Evolutionary conservation across 2,113 vertebrate species (phyloP), one percentile per base, ranked within the genome.

Genomic region (Siniperca knerii): DNA sequence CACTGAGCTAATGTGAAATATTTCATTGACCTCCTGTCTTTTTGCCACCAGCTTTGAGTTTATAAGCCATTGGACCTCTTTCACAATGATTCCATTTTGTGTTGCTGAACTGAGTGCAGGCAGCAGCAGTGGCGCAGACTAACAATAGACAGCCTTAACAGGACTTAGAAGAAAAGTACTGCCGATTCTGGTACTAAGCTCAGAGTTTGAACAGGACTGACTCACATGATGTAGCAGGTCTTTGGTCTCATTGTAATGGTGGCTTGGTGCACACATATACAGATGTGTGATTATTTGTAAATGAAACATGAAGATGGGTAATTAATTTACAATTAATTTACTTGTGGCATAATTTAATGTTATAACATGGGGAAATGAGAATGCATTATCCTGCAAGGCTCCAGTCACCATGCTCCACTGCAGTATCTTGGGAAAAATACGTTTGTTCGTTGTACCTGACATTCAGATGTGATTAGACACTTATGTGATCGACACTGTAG

Each of bases 61-160:
- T 55, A 25, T 15, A 42, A 75, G 48, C 52, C 57, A 44, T 11
- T n/a, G 58, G 40, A 33, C 64, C 50, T 60, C 66, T 61, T 75
- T 65, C n/a, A 35, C 57, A 23, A 44, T 50, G 58, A 66, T 25
- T 83, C 33, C 54, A 60, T 50, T 79, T 75, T 70, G 80, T 66
- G 65, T 18, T 25, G 58, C 25, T 57, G 65, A 16, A 13, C 37
- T 57, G 67, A 57, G 20, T 3, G 54, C 61, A 52, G 52, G 62
- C 77, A 77, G 61, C 75, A 55, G 52, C 48, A 25, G 50, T 66
- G 23, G 33, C 1, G 25, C 75, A 65, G 54, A 23, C 50, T 57
- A 23, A 71, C 64, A 75, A 68, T 6, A 29, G 21, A 48, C 37
- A 13, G 75, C 40, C 69, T 69, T 25, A 37, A 29, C 55, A 29